Base-by-base conservation (phyloP, 2,888 invertebrate species). In the Lepidocyrtinus sp. region DNA sequence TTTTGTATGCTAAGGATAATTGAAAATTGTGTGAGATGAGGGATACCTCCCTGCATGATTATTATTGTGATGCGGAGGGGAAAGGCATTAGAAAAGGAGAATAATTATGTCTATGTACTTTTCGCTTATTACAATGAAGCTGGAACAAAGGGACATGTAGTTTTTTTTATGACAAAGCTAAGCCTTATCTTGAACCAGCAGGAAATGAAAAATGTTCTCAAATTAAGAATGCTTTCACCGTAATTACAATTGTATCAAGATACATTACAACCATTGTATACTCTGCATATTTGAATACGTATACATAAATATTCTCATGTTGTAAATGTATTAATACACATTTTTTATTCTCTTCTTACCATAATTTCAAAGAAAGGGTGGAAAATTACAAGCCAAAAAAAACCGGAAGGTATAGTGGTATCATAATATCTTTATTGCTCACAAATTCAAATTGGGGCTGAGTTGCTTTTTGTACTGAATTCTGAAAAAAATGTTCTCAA, bases 201-300 rank as follows among this genome's bases (percentile, higher is more conserved):
- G n/a, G n/a, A n/a, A n/a, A n/a, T n/a, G n/a, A n/a, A n/a, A 15
- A 12, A 36, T 61, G 36, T 62, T 71, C 46, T 45, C 62, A 62
- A 62, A 17, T 36, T 64, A 61, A 64, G n/a, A 64, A 73, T 64
- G 73, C 73, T 73, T 73, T 73, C 73, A 73, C 55, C 55, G n/a
- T 73, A 73, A 73, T 73, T 73, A 65, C 73, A 46, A 5, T 5
- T 59, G 17, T 61, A 61, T 17, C 1, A 5, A 21, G 12, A 1
- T 55, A 5, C 9, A 64, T 24, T 1, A 45, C 9, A 12, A 22
- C 7, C 46, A 67, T 46, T 45, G 3, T 22, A 68, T 26, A 7
- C 25, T 9, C 25, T 64, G 64, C 12, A 64, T 26, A 26, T 62
- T 2, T 64, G 19, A 3, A 64, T 9, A 7, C 1, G 67, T 15